Base-by-base conservation (phyloP, 2,113 vertebrate species). In the Chaenocephalus aceratus region DNA sequence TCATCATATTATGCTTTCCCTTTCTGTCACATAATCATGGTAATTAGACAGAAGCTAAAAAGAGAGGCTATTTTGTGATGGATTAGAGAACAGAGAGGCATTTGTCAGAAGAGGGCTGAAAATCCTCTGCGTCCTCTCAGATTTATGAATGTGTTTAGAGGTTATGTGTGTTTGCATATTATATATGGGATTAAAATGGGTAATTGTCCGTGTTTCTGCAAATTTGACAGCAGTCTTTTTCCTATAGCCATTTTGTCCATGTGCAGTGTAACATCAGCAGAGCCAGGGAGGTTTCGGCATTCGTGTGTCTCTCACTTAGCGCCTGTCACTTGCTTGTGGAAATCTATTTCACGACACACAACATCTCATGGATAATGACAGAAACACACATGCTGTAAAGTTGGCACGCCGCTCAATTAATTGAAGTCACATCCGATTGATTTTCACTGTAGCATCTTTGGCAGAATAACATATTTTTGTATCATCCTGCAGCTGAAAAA, bases 21-120 rank as follows among this genome's bases (percentile, higher is more conserved):
- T 78, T 67, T 86, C 75, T 81, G 79, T 84, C 77, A 80, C 57
- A 76, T 78, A 77, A 89, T 86, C 54, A 65, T 72, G 81, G 81
- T 87, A 91, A 88, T 88, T 90, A 66, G 75, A 85, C 73, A 14
- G n/a, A 15, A 61, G 68, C 76, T 76, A 64, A 69, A 92, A 57
- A 91, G 77, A 54, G 21, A 23, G 51, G 63, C 60, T 56, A 59
- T 82, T 90, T 74, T 51, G 36, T 61, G 56, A 58, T 14, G 45
- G 74, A 64, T 51, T 21, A 6, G 18, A 79, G 53, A 87, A 4
- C 36, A 72, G 36, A 68, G 66, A 75, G 23, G 34, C 23, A 21
- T 73, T 60, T 80, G 60, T 64, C 36, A 80, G 63, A 86, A 75
- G 34, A 49, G 72, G 52, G 69, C 23, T 54, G 7, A 69, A 86